phyloP scores from a whole-genome alignment of 2,797 vertebrate genomes.

The Halcyon leucocephala region DNA sequence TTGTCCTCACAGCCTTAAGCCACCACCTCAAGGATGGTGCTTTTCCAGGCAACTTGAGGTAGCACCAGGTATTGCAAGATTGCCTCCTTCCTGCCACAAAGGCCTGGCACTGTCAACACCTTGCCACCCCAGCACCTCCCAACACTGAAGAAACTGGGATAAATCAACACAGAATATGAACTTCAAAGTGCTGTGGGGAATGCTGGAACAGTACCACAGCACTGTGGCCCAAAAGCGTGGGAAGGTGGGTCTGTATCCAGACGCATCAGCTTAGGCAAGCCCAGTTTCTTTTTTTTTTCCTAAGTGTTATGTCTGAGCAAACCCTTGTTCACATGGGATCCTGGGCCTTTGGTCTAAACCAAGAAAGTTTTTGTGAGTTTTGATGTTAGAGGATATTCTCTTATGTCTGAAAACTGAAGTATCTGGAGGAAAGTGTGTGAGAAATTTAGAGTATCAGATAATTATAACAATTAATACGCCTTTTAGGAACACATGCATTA shows the following conservation, averaged over 20 bases:
- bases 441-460: not conserved
- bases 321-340: fast-evolving
- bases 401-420: not conserved
- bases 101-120: not conserved
- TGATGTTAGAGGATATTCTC: not conserved
- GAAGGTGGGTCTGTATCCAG: not conserved
- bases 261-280: not conserved
- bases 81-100: not conserved
- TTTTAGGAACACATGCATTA: not conserved
- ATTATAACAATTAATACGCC: not conserved
- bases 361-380: not conserved
- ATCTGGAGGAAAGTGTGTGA: not conserved
- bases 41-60: not conserved
- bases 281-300: not conserved
- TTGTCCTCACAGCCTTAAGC: not conserved
- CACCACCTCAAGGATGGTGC: not conserved
- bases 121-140: not conserved
- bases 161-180: not conserved
- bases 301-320: not conserved
- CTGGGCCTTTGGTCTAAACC: not conserved
- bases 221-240: not conserved
- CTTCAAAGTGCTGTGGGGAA: not conserved
- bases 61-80: not conserved
- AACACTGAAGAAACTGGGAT: not conserved
- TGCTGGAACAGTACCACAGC: not conserved